These are phyloP conservation scores for Calephelis nemesis DNA, from an alignment of 1,140 invertebrate species.

Conservation along the genomic window DNA sequence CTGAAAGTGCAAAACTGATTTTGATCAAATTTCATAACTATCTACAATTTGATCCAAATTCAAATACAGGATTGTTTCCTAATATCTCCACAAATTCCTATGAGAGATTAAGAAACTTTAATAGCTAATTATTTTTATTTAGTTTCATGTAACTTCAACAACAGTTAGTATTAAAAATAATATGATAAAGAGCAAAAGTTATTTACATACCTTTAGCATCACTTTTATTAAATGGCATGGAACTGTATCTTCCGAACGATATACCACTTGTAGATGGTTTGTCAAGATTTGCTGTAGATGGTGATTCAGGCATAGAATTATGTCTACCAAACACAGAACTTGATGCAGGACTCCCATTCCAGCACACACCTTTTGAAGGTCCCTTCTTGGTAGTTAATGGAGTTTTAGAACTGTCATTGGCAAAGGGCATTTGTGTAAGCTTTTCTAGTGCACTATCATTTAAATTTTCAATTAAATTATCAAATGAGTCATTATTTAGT, in stretches of 20 bases:
- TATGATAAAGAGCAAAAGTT: background rate
- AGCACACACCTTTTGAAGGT: constrained; percentile 43
- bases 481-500: constrained; percentile 75
- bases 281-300: constrained; percentile 41
- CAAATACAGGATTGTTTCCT: no score
- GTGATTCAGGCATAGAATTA: constrained; percentile 73
- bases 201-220: constrained; percentile 9
- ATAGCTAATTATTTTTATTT: no score
- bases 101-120: no score
- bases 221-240: constrained; percentile 67
- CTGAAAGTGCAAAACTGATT: no score
- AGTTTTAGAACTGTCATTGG: constrained; percentile 34
- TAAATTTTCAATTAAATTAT: constrained; percentile 67
- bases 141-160: background rate
- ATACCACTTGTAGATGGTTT: constrained; percentile 60
- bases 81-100: no score
- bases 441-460: constrained; percentile 73
- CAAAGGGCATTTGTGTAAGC: constrained; percentile 59
- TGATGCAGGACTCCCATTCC: constrained; percentile 51
- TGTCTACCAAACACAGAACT: constrained; percentile 61
- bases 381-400: constrained; percentile 36
- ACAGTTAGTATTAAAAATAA: background rate
- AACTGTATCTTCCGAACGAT: constrained; percentile 64
- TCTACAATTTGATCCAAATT: no score
- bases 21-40: no score